A percentile compares a stretch with the other conserved stretches of the same genome.
phyloP scores from a whole-genome alignment of 2,113 vertebrate species.

The Macquaria ambigua region DNA sequence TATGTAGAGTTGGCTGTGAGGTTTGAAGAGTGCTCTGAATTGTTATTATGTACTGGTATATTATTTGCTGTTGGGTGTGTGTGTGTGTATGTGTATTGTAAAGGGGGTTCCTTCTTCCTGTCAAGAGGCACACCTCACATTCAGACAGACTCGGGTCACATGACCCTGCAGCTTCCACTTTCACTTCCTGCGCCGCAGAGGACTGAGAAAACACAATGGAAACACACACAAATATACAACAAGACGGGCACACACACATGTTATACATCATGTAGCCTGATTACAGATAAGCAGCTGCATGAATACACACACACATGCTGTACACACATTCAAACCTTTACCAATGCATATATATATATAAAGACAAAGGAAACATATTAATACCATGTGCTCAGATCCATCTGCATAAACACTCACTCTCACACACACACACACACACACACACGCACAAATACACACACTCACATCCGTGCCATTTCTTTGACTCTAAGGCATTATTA shows the following conservation, averaged over 20 bases:
- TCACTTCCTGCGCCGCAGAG: slow-evolving; percentile 62
- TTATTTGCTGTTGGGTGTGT: not conserved
- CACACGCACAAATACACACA: not conserved
- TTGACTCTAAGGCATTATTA: slow-evolving; percentile 18
- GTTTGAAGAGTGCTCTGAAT: not conserved
- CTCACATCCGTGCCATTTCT: not conserved
- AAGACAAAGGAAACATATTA: not conserved
- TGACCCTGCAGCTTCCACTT: slow-evolving; percentile 68
- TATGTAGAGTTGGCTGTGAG: not conserved
- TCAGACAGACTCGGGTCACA: slow-evolving; percentile 47
- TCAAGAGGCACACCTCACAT: slow-evolving; percentile 41
- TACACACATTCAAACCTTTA: not conserved
- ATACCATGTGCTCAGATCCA: not conserved
- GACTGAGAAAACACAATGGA: slow-evolving; percentile 35
- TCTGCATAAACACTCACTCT: slow-evolving; percentile 7
- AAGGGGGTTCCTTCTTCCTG: slow-evolving; percentile 57
- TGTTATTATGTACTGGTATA: not conserved
- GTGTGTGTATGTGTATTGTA: slow-evolving; percentile 3
- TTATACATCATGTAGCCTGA: not conserved
- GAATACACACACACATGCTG: slow-evolving; percentile 17
- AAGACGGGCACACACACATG: not conserved
- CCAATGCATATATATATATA: not conserved
- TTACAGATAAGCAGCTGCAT: slow-evolving; percentile 7
- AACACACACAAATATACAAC: slow-evolving; percentile 7
- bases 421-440: not conserved